phyloP scores from a whole-genome alignment of 35 echinoderm and acorn worm species.

The Amphiura filiformis region DNA sequence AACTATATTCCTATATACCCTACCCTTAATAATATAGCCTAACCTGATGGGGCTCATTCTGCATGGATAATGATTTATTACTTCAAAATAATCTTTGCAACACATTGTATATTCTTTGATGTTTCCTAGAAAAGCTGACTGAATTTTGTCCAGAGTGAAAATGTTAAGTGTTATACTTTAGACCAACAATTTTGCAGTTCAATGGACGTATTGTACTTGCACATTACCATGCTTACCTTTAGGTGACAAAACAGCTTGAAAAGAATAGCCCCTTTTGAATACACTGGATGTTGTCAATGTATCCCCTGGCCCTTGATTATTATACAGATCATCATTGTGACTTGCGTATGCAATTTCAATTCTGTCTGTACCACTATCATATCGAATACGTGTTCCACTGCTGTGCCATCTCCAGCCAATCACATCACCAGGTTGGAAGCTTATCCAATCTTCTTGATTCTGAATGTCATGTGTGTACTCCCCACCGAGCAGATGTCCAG shows the following conservation, averaged over 20 bases:
- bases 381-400: constrained; percentile 38
- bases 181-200: no score
- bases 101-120: no score
- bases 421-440: constrained; percentile 76
- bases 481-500: constrained; percentile 34
- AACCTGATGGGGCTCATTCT: no score
- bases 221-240: constrained; percentile 58
- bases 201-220: no score
- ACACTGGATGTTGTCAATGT: constrained; percentile 23
- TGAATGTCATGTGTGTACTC: constrained; percentile 42
- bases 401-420: constrained; percentile 72
- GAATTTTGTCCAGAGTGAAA: no score
- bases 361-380: constrained; percentile 11
- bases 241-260: constrained; percentile 65
- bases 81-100: no score
- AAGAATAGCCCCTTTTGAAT: constrained; percentile 64
- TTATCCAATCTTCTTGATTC: constrained; percentile 57
- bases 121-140: no score
- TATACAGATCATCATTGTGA: constrained; percentile 46
- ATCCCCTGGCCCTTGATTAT: constrained; percentile 30
- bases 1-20: no score
- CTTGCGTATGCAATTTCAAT: constrained; percentile 50
- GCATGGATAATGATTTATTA: no score
- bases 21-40: no score
- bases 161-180: no score